Evolutionary conservation across 2,113 vertebrate species (phyloP), one percentile per base, ranked within the genome.

Genomic region (Junco hyemalis): DNA sequence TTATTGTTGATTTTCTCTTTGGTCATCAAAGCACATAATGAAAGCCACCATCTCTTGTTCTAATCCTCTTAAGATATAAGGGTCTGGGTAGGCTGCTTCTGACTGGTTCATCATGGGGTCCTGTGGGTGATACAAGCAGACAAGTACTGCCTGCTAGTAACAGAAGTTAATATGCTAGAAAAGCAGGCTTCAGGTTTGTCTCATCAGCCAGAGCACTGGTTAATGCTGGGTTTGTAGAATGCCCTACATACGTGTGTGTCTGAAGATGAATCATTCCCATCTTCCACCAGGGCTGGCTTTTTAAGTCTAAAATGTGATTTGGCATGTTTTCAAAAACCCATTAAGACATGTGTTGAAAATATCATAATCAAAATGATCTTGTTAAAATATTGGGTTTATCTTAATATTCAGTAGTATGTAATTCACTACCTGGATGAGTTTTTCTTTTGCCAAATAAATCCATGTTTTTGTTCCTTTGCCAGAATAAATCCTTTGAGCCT

Each of bases 401-500:
- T 94, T 92, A 81, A 85, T 95, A 86, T 83, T 88, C 47, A 54
- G 70, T 93, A 80, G 42, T 38, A 33, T 82, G 63, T 82, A 60
- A 81, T 90, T 93, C 82, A 84, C 83, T 94, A 85, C 56, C 66
- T 80, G 79, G 40, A 77, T 88, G 79, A 90, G 71, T 71, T 81
- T 83, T 95, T 83, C 81, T 92, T 93, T 86, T 83, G 64, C 88
- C 80, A 94, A 70, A 88, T 81, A 92, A 77, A 94, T 88, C 38
- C 64, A 36, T 81, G 65, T 1, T 78, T 95, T 93, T 96, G 88
- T 92, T 95, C 86, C 60, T 93, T 89, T 95, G 95, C 93, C 95
- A 96, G 87, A 83, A 71, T 72, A 95, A 96, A 82, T 72, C 86
- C 84, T 97, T 90, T 93, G 93, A 95, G 92, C 63, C 42, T 95